These are phyloP conservation scores for Sinocyclocheilus rhinocerous DNA, from an alignment of 2,113 vertebrate genomes.

Conservation along the genomic window DNA sequence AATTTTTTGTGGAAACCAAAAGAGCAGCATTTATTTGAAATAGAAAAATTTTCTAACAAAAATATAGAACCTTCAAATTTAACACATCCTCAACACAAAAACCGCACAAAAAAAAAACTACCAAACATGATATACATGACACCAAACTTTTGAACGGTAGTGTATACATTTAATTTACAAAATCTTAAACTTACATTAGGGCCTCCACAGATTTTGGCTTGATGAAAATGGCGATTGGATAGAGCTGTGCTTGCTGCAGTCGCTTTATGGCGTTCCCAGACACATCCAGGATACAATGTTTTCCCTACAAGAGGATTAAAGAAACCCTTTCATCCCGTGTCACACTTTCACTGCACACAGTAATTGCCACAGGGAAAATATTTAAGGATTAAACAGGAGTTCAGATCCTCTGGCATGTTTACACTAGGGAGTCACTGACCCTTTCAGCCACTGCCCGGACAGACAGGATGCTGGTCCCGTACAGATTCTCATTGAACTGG, in stretches of 20 bases:
- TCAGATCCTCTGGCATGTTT: constrained; percentile 19
- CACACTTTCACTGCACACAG: neutral
- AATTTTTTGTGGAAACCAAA: no score
- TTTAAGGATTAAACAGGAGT: neutral
- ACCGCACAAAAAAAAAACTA: no score
- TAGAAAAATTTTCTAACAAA: neutral
- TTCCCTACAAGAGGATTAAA: constrained; percentile 80
- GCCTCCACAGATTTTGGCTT: constrained; percentile 99
- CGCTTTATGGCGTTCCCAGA: constrained; percentile 99
- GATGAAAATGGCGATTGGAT: constrained; percentile 98
- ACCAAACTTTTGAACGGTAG: neutral
- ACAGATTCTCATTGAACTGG: constrained; percentile 98
- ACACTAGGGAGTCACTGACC: constrained; percentile 73
- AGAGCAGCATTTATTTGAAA: neutral
- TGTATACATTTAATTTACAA: neutral
- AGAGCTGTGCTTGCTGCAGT: constrained; percentile 98
- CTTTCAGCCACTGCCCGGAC: constrained; percentile 95
- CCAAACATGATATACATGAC: neutral
- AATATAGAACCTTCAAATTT: no score
- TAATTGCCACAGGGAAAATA: constrained; percentile 13
- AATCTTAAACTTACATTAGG: constrained; percentile 88
- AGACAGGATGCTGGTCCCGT: constrained; percentile 96
- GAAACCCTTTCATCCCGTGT: neutral
- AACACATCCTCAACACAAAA: neutral
- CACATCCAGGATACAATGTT: constrained; percentile 98